Conservation (phyloP, 2,113 vertebrate genomes). For the Clarias batrachus region DNA sequence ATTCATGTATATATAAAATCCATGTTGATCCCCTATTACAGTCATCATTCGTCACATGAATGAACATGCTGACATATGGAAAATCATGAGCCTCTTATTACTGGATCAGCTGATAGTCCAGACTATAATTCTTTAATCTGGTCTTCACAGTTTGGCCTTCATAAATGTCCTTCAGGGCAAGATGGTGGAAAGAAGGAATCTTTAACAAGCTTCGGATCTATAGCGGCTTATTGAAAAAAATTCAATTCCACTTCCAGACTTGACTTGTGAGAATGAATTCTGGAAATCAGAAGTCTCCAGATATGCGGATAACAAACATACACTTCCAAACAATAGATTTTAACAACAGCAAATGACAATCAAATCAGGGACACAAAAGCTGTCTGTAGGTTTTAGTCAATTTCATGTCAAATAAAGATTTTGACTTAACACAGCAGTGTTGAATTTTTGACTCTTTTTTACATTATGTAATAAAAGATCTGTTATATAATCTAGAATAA, state of each 20-base stretch:
- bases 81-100: slow-evolving; percentile 66
- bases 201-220: not conserved
- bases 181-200: slow-evolving; percentile 4
- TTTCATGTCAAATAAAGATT: not conserved
- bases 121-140: slow-evolving; percentile 56
- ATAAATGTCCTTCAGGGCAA: not conserved
- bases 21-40: slow-evolving; percentile 34
- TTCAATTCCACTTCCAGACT: not conserved
- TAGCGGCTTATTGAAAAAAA: not conserved
- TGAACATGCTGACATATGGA: slow-evolving; percentile 58
- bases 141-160: slow-evolving; percentile 20
- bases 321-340: not conserved
- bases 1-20: not conserved
- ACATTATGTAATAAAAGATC: not conserved
- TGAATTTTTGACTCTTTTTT: not conserved
- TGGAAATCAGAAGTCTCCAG: not conserved
- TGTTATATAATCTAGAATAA: not conserved
- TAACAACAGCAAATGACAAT: not conserved
- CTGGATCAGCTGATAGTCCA: slow-evolving; percentile 62
- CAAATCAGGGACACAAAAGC: not conserved
- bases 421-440: not conserved
- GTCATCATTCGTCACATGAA: slow-evolving; percentile 22
- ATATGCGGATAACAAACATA: not conserved
- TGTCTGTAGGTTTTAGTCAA: not conserved
- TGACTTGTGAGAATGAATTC: not conserved